Percentiles rank a stretch among this genome's conserved stretches.
Evolutionary conservation across 64 coral and sea anemone species (phyloP).

Genomic region (Stylophora pistillata): DNA sequence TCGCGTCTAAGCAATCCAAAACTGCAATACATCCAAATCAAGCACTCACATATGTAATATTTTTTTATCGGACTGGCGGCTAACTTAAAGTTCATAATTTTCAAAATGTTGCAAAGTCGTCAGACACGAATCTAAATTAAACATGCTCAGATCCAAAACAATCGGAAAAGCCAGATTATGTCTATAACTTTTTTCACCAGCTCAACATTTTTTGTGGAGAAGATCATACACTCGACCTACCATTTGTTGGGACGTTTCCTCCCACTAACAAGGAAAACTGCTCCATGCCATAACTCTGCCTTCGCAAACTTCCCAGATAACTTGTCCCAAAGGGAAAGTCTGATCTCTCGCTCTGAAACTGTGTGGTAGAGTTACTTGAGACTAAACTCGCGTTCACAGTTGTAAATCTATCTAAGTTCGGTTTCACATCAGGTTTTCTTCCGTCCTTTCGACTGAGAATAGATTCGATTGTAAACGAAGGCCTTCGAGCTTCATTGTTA

Average conservation of each 20-base stretch:
- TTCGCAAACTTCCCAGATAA: not conserved
- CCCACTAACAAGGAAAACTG: not conserved
- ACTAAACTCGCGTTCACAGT: not conserved
- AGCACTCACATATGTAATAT: too few species aligned
- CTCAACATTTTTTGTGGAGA: not conserved
- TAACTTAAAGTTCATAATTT: too few species aligned
- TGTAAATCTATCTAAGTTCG: not conserved
- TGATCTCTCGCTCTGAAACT: not conserved
- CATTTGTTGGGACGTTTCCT: constrained; percentile 10
- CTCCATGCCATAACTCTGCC: not conserved
- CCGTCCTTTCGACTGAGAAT: not conserved
- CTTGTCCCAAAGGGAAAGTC: not conserved
- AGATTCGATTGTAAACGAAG: constrained; percentile 29
- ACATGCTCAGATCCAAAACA: too few species aligned
- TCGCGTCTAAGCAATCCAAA: not conserved
- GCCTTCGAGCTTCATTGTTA: not conserved
- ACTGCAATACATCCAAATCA: too few species aligned
- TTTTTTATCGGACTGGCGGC: too few species aligned
- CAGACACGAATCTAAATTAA: too few species aligned
- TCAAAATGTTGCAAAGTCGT: too few species aligned
- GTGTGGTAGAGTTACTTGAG: not conserved
- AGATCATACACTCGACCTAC: not conserved
- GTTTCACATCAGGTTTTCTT: not conserved
- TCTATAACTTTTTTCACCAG: not conserved
- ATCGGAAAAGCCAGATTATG: not conserved